A percentile compares a stretch with the other conserved stretches of the same genome.
phyloP scores from a whole-genome alignment of 2,113 vertebrate genomes.

The Apodemus speciosus region DNA sequence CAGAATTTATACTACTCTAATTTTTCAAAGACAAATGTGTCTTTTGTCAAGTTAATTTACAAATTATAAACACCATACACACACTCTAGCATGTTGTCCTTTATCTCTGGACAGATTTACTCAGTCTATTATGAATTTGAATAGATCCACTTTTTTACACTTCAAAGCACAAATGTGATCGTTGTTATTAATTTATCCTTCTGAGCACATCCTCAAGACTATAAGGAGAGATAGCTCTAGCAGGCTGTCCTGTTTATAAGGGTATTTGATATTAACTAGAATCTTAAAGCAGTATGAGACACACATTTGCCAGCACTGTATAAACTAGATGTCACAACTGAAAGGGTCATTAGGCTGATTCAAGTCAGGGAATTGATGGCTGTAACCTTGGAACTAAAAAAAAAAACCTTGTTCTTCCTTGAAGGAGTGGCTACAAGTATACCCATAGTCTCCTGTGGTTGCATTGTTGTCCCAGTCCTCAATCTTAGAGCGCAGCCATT shows the following conservation, averaged over 20 bases:
- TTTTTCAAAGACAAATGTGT: not conserved
- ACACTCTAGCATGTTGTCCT: not conserved
- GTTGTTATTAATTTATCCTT: not conserved
- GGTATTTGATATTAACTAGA: not conserved
- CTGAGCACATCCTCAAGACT: not conserved
- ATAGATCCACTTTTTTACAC: not conserved
- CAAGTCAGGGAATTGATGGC: not conserved
- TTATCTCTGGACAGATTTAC: not conserved
- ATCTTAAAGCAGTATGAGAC: not conserved
- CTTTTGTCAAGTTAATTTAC: not conserved
- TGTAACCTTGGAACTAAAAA: not conserved
- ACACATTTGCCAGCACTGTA: not conserved
- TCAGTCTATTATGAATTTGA: not conserved
- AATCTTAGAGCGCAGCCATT: not conserved
- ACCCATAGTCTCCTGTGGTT: not conserved
- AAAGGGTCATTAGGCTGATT: not conserved
- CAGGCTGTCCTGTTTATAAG: not conserved
- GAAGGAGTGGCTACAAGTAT: not conserved
- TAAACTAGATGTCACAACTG: not conserved
- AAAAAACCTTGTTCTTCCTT: not conserved
- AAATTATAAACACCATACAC: not conserved
- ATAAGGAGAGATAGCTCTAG: not conserved
- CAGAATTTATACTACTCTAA: not conserved
- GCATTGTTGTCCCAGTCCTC: accelerated
- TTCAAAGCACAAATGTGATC: not conserved